These are phyloP conservation scores for Okapia johnstoni DNA, from an alignment of 2,113 vertebrate species.

Conservation along the genomic window DNA sequence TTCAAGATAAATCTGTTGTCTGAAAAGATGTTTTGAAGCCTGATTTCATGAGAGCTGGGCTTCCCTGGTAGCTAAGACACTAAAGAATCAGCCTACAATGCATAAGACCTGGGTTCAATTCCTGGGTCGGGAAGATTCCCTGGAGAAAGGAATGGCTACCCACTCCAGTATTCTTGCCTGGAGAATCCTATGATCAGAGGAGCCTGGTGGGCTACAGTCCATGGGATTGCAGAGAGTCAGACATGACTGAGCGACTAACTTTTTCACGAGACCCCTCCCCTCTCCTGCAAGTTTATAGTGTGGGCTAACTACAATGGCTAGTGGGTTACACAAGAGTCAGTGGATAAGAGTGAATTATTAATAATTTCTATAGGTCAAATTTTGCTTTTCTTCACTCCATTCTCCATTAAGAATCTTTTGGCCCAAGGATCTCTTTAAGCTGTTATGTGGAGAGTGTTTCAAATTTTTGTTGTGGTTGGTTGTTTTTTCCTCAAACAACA, in stretches of 20 bases:
- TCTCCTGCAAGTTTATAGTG: background rate
- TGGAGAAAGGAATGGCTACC: background rate
- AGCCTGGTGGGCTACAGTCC: background rate
- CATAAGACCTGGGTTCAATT: background rate
- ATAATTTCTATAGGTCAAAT: accelerated
- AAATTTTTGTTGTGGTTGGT: background rate
- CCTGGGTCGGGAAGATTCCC: background rate
- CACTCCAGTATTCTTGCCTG: background rate
- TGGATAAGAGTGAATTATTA: background rate
- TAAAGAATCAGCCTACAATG: background rate
- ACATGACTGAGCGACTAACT: background rate
- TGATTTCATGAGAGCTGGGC: background rate
- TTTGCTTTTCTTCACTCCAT: background rate
- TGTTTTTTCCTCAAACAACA: background rate
- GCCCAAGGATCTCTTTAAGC: background rate
- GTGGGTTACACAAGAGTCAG: background rate
- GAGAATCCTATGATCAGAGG: background rate
- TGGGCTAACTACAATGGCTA: background rate
- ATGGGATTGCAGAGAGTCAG: background rate
- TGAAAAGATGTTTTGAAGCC: background rate
- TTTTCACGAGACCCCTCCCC: background rate
- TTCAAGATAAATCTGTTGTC: background rate
- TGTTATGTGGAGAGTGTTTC: background rate
- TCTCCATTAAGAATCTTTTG: background rate
- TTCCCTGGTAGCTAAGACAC: background rate